These are phyloP conservation scores for Cepaea nemoralis DNA, from an alignment of 1,140 invertebrate genomes.

Conservation along the genomic window DNA sequence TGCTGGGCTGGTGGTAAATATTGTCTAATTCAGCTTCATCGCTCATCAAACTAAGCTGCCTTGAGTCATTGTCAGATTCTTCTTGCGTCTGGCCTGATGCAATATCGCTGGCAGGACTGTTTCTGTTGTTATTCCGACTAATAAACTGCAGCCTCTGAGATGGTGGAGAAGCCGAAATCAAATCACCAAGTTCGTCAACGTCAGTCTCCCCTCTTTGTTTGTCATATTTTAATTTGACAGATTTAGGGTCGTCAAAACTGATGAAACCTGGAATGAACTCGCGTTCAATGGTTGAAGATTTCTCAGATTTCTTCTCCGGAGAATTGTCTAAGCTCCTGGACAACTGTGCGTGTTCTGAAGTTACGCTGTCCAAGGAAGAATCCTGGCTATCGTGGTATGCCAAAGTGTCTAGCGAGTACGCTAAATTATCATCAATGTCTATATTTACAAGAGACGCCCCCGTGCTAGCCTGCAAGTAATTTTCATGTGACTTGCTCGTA, in stretches of 20 bases:
- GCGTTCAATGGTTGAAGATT: conserved; percentile 73
- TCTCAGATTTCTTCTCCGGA: conserved; percentile 74
- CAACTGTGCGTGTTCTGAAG: conserved; percentile 62
- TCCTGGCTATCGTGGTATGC: conserved; percentile 80
- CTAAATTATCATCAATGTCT: conserved; percentile 90
- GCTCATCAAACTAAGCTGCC: conserved; percentile 30
- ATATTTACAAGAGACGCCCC: conserved; percentile 62
- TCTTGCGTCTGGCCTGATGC: conserved; percentile 5
- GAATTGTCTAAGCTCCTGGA: conserved; percentile 76
- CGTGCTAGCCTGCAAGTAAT: conserved; percentile 62
- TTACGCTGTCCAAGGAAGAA: conserved; percentile 77
- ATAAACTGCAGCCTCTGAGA: not conserved
- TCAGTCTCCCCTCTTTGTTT: conserved; percentile 38
- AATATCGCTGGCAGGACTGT: not conserved
- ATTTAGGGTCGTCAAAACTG: conserved; percentile 53
- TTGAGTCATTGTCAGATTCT: conserved; percentile 4
- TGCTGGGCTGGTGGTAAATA: conserved; percentile 91
- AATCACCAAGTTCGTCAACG: not conserved
- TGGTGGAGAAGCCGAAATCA: not conserved
- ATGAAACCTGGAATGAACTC: conserved; percentile 78
- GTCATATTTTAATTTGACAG: conserved; percentile 46
- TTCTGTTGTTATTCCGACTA: not conserved
- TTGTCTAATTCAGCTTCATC: conserved; percentile 81
- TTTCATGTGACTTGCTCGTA: conserved; percentile 70
- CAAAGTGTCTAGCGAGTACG: conserved; percentile 90